A percentile compares a stretch with the other conserved stretches of the same genome.
These are phyloP conservation scores for Coenonympha arcania DNA, from an alignment of 2,888 invertebrate genomes.

Conservation along the genomic window DNA sequence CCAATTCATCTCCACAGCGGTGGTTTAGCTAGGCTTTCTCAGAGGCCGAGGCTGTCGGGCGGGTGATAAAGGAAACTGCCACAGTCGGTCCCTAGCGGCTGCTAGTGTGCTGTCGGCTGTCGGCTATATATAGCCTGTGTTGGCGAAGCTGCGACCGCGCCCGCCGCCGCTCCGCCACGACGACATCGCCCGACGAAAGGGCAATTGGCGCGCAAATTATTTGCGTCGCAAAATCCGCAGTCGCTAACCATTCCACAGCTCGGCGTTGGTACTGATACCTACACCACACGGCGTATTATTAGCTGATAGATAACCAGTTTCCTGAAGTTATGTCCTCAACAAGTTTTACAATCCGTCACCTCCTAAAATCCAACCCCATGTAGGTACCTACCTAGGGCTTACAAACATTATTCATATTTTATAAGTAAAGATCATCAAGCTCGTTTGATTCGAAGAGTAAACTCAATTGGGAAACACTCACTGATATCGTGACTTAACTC, in stretches of 20 bases:
- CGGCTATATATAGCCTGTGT: slow-evolving; percentile 70
- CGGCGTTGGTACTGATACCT: slow-evolving; percentile 23
- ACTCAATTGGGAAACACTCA: no score
- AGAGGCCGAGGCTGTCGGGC: slow-evolving; percentile 69
- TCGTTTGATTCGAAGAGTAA: no score
- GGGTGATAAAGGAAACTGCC: slow-evolving; percentile 71
- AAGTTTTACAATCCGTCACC: not conserved
- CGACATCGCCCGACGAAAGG: slow-evolving; percentile 70
- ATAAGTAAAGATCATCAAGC: no score
- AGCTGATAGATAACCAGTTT: slow-evolving; percentile 29
- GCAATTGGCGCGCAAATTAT: slow-evolving; percentile 75
- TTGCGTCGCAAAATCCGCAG: slow-evolving; percentile 71
- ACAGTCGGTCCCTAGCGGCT: slow-evolving; percentile 68
- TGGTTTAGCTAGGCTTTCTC: slow-evolving; percentile 61
- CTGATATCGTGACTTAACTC: no score
- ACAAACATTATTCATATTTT: no score
- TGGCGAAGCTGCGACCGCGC: slow-evolving; percentile 59
- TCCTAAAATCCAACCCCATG: not conserved
- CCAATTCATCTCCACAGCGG: slow-evolving; percentile 58
- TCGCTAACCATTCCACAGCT: slow-evolving; percentile 47
- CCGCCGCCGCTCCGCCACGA: slow-evolving; percentile 47
- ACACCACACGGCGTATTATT: slow-evolving; percentile 30
- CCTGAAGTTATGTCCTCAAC: slow-evolving; percentile 20
- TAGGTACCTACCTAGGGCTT: not conserved
- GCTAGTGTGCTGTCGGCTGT: slow-evolving; percentile 65